A percentile compares a stretch with the other conserved stretches of the same genome.
Conservation (phyloP, 2,888 invertebrate genomes). For the Drosophila anomelani region DNA sequence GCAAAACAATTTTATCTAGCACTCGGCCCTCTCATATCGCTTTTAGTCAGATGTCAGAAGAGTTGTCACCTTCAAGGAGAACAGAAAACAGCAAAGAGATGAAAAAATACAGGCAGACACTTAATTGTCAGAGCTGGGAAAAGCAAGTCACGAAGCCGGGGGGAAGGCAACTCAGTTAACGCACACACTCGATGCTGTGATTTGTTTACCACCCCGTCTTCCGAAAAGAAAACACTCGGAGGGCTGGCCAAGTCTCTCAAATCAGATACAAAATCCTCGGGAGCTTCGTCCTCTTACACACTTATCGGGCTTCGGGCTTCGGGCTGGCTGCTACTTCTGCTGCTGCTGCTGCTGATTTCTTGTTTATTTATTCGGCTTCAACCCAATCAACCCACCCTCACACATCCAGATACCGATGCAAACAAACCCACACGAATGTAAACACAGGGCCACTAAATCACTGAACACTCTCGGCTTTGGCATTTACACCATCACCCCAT, state of each 20-base stretch:
- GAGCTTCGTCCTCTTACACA: constrained; percentile 59
- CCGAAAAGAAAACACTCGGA: constrained; percentile 31
- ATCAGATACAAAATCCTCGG: constrained; percentile 42
- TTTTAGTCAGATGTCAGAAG: constrained; percentile 21
- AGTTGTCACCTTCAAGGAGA: constrained; percentile 18
- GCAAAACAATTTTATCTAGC: constrained; percentile 8
- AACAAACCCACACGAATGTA: constrained; percentile 50
- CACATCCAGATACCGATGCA: constrained; percentile 28
- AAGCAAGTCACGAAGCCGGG: constrained; percentile 15
- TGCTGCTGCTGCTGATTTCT: constrained; percentile 62
- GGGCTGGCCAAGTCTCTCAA: constrained; percentile 38
- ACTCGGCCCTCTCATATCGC: constrained; percentile 1
- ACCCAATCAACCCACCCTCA: constrained; percentile 67
- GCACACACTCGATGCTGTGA: constrained; percentile 36
- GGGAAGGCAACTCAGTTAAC: constrained; percentile 33
- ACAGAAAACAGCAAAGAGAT: neutral
- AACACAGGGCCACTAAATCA: constrained; percentile 74
- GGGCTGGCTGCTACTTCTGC: constrained; percentile 48
- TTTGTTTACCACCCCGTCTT: constrained; percentile 21
- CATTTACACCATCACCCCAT: constrained; percentile 62
- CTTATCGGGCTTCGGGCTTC: constrained; percentile 69
- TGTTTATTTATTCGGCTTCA: constrained; percentile 76
- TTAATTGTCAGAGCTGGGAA: constrained; percentile 30
- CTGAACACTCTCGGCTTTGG: constrained; percentile 71
- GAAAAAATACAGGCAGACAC: constrained; percentile 19